Evolutionary conservation across 2,888 invertebrate genomes (phyloP).

Genomic region (Beris chalybata): DNA sequence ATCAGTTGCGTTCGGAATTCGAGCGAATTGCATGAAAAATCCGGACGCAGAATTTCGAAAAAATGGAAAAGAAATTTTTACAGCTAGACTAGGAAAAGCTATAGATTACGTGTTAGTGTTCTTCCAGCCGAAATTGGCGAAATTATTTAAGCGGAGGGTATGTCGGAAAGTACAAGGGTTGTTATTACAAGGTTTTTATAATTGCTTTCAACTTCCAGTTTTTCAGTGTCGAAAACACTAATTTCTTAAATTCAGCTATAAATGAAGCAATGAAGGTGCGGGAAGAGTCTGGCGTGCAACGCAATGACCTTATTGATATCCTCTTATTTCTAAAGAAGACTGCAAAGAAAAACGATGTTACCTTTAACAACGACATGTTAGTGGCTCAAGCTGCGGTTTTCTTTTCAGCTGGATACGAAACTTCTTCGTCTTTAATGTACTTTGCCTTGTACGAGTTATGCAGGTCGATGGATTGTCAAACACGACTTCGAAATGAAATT

Average conservation of each 20-base stretch:
- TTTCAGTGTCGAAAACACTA: slow-evolving; percentile 45
- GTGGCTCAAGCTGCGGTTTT: slow-evolving; percentile 53
- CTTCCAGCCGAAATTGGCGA: slow-evolving; percentile 49
- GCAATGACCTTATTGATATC: slow-evolving; percentile 59
- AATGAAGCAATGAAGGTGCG: slow-evolving; percentile 55
- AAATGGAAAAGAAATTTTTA: slow-evolving; percentile 45
- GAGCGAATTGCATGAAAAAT: slow-evolving; percentile 49
- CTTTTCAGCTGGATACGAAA: slow-evolving; percentile 53
- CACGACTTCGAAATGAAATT: slow-evolving; percentile 55
- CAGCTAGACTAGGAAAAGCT: slow-evolving; percentile 43
- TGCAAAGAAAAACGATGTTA: slow-evolving; percentile 49
- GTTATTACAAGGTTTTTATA: not conserved
- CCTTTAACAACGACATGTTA: slow-evolving; percentile 47
- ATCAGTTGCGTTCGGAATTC: slow-evolving; percentile 50
- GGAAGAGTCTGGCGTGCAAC: slow-evolving; percentile 49
- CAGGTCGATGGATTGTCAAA: slow-evolving; percentile 54
- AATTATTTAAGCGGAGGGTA: too few species aligned
- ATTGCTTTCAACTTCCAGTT: slow-evolving; percentile 41
- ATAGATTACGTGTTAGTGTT: slow-evolving; percentile 49
- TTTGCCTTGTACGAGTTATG: slow-evolving; percentile 57
- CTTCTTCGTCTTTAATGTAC: slow-evolving; percentile 56
- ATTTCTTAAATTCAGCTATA: slow-evolving; percentile 54
- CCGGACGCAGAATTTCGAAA: slow-evolving; percentile 49
- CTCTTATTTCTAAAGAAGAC: slow-evolving; percentile 56
- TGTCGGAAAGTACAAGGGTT: too few species aligned